These are phyloP conservation scores for Crocallis elinguaria DNA, from an alignment of 2,888 invertebrate genomes.

Conservation along the genomic window DNA sequence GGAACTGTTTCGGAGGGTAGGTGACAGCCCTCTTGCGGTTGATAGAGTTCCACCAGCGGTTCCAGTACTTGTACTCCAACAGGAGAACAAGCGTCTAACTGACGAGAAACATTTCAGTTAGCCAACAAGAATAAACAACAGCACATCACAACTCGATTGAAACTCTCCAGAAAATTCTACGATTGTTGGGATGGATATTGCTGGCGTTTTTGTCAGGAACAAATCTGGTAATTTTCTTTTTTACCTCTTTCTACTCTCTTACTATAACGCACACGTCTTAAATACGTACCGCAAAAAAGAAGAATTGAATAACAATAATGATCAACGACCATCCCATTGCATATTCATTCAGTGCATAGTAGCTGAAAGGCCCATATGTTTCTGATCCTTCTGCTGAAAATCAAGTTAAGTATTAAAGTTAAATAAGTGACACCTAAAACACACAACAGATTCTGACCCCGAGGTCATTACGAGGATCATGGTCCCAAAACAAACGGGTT, in stretches of 20 bases:
- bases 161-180: too few species aligned
- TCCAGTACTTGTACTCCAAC: slow-evolving; percentile 11
- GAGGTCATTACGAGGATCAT: too few species aligned
- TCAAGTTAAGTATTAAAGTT: too few species aligned
- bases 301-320: slow-evolving; percentile 6
- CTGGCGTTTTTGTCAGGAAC: too few species aligned
- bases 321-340: slow-evolving; percentile 9
- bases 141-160: too few species aligned
- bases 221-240: too few species aligned
- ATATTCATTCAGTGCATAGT: slow-evolving; percentile 11
- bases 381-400: slow-evolving; percentile 14
- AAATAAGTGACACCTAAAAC: too few species aligned
- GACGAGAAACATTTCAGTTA: neutral
- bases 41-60: slow-evolving; percentile 12
- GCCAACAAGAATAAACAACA: neutral
- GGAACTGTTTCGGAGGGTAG: slow-evolving; percentile 1
- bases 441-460: too few species aligned
- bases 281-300: slow-evolving; percentile 13
- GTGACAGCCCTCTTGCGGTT: neutral
- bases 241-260: too few species aligned
- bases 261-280: too few species aligned
- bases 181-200: too few species aligned
- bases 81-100: slow-evolving; percentile 16
- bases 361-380: neutral
- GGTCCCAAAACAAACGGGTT: too few species aligned